phyloP scores from a whole-genome alignment of 2,888 invertebrate genomes.

The Cenopis cana region DNA sequence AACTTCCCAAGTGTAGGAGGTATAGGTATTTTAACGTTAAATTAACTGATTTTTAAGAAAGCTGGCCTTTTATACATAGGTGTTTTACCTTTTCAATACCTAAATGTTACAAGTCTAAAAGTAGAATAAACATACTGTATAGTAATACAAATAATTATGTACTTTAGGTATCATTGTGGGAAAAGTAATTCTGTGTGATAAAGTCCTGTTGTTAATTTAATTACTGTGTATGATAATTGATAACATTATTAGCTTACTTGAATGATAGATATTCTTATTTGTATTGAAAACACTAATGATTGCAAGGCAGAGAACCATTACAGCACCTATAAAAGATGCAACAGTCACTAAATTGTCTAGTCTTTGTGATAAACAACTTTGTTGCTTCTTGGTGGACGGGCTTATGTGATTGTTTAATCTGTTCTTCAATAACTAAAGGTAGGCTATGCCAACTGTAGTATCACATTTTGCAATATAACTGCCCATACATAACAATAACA shows the following conservation, averaged over 20 bases:
- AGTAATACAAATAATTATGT: not conserved
- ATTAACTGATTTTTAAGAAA: too few species aligned
- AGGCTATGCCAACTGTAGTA: not conserved
- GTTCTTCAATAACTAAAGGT: conserved; percentile 3
- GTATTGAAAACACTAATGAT: conserved; percentile 14
- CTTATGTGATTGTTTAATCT: not conserved
- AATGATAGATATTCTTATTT: conserved; percentile 8
- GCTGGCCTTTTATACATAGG: too few species aligned
- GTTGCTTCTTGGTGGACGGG: not conserved
- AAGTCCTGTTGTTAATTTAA: conserved; percentile 24
- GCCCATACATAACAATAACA: not conserved
- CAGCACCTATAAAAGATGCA: conserved; percentile 1
- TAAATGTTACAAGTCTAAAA: not conserved
- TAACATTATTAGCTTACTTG: conserved; percentile 27
- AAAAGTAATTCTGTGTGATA: conserved; percentile 27
- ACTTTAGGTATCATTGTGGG: conserved; percentile 4
- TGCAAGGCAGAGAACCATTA: not conserved
- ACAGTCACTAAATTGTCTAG: not conserved
- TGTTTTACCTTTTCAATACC: not conserved
- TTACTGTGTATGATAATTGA: conserved; percentile 30
- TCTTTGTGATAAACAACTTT: not conserved
- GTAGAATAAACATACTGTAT: conserved; percentile 1
- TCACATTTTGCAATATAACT: not conserved
- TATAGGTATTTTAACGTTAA: too few species aligned
- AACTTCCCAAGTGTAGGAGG: too few species aligned